Percentiles rank a stretch among this genome's conserved stretches.
Conservation (phyloP, 2,797 vertebrate species). For the Galagoides demidoff region DNA sequence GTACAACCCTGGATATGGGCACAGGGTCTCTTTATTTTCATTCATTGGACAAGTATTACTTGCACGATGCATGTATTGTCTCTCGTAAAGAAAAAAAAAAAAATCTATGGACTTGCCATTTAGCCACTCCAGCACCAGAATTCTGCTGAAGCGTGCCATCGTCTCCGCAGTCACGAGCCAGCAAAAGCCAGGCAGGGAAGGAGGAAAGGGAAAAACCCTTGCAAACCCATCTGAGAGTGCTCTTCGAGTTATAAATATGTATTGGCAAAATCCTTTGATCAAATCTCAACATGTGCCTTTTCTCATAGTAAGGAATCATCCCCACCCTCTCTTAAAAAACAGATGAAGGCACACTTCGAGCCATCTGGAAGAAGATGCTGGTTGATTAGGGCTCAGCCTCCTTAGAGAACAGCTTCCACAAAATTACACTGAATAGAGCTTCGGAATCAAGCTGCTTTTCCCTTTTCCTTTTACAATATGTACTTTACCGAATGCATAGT, state of each 20-base stretch:
- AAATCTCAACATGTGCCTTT: slow-evolving; percentile 79
- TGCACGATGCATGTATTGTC: no score
- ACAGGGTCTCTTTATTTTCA: not conserved
- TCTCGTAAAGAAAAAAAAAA: not conserved
- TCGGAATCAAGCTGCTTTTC: slow-evolving; percentile 79
- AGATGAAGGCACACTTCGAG: slow-evolving; percentile 80
- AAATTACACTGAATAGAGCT: slow-evolving; percentile 83
- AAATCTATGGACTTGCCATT: not conserved
- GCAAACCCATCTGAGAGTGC: not conserved
- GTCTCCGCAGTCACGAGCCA: not conserved
- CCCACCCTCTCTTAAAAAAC: slow-evolving; percentile 76
- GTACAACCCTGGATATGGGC: not conserved
- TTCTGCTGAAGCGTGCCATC: not conserved
- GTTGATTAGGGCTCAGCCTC: slow-evolving; percentile 86
- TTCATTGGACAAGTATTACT: slow-evolving; percentile 25
- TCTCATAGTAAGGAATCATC: slow-evolving; percentile 75
- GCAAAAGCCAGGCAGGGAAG: slow-evolving; percentile 14
- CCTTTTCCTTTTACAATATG: slow-evolving; percentile 82
- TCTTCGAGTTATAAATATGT: slow-evolving; percentile 72
- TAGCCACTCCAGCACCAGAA: not conserved
- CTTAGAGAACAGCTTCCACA: slow-evolving; percentile 81
- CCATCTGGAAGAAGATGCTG: slow-evolving; percentile 85
- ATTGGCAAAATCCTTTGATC: slow-evolving; percentile 76
- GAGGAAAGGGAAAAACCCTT: slow-evolving; percentile 56
- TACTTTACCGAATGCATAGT: slow-evolving; percentile 78